Evolutionary conservation across 2,113 vertebrate genomes (phyloP).

Genomic region (Maccullochella peelii): DNA sequence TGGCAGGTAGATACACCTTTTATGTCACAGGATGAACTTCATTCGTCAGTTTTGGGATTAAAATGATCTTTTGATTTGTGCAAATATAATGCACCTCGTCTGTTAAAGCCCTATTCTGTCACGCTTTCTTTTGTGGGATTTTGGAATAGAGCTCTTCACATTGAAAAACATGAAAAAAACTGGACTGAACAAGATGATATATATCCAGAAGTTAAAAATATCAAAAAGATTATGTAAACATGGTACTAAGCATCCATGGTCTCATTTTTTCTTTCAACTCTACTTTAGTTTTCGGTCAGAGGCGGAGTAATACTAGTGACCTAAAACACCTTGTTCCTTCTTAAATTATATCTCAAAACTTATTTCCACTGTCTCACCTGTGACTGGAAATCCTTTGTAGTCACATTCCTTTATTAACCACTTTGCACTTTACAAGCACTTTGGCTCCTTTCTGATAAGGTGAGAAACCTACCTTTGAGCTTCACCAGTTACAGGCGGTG

Average conservation of each 20-base stretch:
- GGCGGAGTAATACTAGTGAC: neutral
- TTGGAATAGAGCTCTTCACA: neutral
- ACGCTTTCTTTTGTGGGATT: neutral
- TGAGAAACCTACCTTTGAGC: conserved; percentile 52
- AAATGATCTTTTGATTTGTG: neutral
- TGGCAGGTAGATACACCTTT: neutral
- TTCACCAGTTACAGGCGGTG: conserved; percentile 45
- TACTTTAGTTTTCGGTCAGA: neutral
- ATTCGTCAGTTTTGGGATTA: neutral
- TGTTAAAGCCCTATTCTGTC: neutral
- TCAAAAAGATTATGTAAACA: neutral
- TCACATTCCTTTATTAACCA: conserved; percentile 52
- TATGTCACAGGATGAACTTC: neutral
- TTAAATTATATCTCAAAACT: neutral
- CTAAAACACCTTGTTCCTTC: neutral
- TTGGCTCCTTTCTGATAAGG: conserved; percentile 51
- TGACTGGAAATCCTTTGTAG: conserved; percentile 34
- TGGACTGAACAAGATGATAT: too few relatives aligned
- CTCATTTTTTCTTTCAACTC: neutral
- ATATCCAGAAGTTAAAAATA: too few relatives aligned
- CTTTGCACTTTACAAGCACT: conserved; percentile 56
- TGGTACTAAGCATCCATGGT: neutral
- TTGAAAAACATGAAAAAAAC: neutral
- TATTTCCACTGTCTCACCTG: conserved; percentile 14
- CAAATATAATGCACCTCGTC: neutral